A percentile compares a stretch with the other conserved stretches of the same genome.
phyloP scores from a whole-genome alignment of 2,888 invertebrate species.

The Cremastobaeus sp. region DNA sequence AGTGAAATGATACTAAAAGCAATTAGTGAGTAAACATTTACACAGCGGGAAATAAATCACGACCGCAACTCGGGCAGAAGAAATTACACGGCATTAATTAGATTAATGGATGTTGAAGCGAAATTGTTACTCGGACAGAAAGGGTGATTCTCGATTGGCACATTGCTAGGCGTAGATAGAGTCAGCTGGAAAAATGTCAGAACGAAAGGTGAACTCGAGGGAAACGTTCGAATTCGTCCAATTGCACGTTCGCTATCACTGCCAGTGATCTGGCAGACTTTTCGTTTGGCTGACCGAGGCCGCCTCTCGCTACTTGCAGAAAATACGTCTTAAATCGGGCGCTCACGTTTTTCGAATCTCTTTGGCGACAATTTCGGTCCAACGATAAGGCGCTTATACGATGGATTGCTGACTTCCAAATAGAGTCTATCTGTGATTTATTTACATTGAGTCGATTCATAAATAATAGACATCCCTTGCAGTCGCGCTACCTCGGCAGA shows the following conservation, averaged over 20 bases:
- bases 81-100: slow-evolving; percentile 4
- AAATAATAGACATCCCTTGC: slow-evolving; percentile 6
- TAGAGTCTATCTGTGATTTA: slow-evolving; percentile 40
- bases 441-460: slow-evolving; percentile 25
- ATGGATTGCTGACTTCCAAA: slow-evolving; percentile 41
- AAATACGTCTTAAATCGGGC: slow-evolving; percentile 41
- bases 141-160: slow-evolving; percentile 22
- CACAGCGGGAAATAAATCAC: no score
- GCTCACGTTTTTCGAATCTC: slow-evolving; percentile 55
- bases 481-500: no score
- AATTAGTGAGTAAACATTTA: no score
- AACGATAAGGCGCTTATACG: slow-evolving; percentile 43
- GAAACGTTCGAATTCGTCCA: slow-evolving; percentile 46
- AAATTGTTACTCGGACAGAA: slow-evolving; percentile 30
- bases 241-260: slow-evolving; percentile 58
- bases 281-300: slow-evolving; percentile 50
- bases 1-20: no score
- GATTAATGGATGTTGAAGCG: slow-evolving; percentile 11
- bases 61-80: no score
- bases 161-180: slow-evolving; percentile 26
- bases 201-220: slow-evolving; percentile 24
- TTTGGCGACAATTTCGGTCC: slow-evolving; percentile 43
- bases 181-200: slow-evolving; percentile 42
- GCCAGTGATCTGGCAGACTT: slow-evolving; percentile 57
- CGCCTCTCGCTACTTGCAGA: slow-evolving; percentile 32